Conservation (phyloP, 2,888 invertebrate genomes). For the Caenorhabditis japonica region DNA sequence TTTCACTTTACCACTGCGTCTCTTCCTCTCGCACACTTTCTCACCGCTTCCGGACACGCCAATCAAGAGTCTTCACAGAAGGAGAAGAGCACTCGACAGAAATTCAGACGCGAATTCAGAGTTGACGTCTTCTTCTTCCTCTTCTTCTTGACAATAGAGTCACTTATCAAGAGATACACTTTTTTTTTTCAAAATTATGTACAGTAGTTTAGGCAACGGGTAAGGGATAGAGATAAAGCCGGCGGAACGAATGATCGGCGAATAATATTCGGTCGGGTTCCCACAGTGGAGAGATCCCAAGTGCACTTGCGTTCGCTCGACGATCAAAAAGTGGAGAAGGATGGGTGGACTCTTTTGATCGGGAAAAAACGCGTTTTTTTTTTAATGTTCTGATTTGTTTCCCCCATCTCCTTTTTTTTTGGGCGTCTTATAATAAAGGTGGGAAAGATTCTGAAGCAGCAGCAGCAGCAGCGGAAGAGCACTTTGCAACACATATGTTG, state of each 20-base stretch:
- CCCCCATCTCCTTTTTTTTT: constrained; percentile 25
- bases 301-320: constrained; percentile 19
- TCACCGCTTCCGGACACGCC: constrained; percentile 38
- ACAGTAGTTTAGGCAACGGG: too few species aligned
- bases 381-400: too few species aligned
- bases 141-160: constrained; percentile 46
- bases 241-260: neutral
- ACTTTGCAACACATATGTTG: constrained; percentile 38
- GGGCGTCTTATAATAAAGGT: too few species aligned
- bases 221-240: neutral
- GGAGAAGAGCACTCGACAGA: constrained; percentile 46
- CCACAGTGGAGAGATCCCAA: constrained; percentile 45
- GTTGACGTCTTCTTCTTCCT: constrained; percentile 17
- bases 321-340: constrained; percentile 21
- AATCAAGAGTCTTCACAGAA: constrained; percentile 53
- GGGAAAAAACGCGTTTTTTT: too few species aligned
- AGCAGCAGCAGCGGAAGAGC: constrained; percentile 15
- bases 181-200: too few species aligned
- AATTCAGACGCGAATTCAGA: constrained; percentile 23
- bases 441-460: constrained; percentile 36
- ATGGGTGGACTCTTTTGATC: constrained; percentile 13
- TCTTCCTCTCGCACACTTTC: constrained; percentile 30
- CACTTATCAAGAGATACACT: constrained; percentile 54
- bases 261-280: constrained; percentile 16
- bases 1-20: constrained; percentile 18